These are phyloP conservation scores for Henicopernis longicauda DNA, from an alignment of 2,113 vertebrate genomes.

Conservation along the genomic window DNA sequence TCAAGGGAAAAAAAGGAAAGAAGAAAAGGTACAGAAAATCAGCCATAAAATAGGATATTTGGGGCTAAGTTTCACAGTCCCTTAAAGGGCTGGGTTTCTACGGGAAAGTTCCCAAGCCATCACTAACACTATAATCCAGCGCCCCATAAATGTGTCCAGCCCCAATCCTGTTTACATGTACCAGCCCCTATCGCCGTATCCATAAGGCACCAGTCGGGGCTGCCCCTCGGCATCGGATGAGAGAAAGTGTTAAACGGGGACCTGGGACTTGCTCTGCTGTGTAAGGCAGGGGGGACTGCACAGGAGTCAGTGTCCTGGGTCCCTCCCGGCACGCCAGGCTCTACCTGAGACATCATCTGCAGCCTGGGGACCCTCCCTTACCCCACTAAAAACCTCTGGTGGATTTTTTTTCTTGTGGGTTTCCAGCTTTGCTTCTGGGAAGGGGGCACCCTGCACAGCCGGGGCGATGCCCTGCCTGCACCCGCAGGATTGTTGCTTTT, in stretches of 20 bases:
- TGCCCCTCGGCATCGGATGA: fast-evolving
- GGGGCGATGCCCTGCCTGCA: background rate
- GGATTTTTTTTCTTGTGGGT: fast-evolving
- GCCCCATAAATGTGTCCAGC: background rate
- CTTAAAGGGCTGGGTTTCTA: slow-evolving; percentile 44
- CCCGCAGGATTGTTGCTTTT: background rate
- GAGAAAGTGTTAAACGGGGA: background rate
- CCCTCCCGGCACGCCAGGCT: background rate
- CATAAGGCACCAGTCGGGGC: fast-evolving
- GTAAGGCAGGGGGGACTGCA: too few relatives aligned
- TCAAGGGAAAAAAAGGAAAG: background rate
- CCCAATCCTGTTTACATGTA: background rate
- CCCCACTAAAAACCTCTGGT: background rate
- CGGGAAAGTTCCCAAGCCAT: slow-evolving; percentile 33
- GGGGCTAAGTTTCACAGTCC: background rate
- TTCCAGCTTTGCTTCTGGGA: background rate
- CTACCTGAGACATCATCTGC: background rate
- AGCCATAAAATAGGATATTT: background rate
- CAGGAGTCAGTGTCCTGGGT: fast-evolving
- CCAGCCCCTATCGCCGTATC: background rate
- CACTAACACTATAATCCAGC: background rate
- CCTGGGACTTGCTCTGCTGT: background rate
- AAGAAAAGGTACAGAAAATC: background rate
- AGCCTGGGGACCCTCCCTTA: background rate
- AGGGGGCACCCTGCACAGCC: background rate